A percentile compares a stretch with the other conserved stretches of the same genome.
These are phyloP conservation scores for Macheiramphus alcinus DNA, from an alignment of 2,113 vertebrate species.

Conservation along the genomic window DNA sequence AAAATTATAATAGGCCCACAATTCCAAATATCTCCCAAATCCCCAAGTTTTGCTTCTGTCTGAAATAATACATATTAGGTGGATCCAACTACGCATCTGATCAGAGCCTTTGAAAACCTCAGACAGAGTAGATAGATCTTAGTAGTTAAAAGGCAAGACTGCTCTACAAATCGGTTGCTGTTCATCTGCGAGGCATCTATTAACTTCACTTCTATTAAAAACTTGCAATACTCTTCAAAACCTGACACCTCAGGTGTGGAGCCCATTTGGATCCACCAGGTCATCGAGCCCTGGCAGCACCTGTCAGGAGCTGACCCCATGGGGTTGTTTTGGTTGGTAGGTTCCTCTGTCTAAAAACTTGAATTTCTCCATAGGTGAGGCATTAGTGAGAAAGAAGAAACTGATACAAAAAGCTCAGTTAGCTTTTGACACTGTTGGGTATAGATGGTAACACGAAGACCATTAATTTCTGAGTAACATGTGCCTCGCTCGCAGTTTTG, in stretches of 20 bases:
- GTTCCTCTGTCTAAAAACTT: not conserved
- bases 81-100: not conserved
- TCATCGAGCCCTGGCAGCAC: not conserved
- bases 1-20: not conserved
- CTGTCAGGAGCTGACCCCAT: not conserved
- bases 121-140: not conserved
- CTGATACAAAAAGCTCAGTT: not conserved
- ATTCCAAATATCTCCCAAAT: not conserved
- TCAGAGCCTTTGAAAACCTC: not conserved
- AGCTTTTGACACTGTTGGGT: not conserved
- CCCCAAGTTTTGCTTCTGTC: not conserved
- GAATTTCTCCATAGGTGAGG: not conserved
- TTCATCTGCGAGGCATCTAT: not conserved
- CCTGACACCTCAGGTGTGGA: not conserved
- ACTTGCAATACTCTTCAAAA: not conserved
- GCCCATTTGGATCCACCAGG: not conserved
- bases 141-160: not conserved
- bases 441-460: not conserved
- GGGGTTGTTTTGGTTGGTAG: not conserved
- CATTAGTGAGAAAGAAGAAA: not conserved
- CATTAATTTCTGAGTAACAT: not conserved
- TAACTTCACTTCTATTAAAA: not conserved
- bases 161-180: not conserved
- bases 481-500: not conserved
- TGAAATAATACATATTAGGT: not conserved